Evolutionary conservation across 1,140 invertebrate genomes (phyloP).

Genomic region (Saccostrea cuccullata): DNA sequence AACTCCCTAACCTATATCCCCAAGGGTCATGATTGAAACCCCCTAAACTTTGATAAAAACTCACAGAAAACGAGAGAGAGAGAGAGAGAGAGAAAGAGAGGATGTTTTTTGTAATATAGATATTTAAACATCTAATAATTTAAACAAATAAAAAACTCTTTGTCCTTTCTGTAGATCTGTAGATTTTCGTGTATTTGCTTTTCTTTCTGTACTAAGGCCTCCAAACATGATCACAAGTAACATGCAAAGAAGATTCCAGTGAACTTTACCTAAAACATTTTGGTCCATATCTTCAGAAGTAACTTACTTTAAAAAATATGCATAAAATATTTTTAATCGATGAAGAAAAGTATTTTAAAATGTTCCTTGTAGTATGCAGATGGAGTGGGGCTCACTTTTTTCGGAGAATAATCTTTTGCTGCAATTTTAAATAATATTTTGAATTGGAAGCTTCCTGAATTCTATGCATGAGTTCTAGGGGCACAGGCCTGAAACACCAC

Average conservation of each 20-base stretch:
- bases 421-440: neutral
- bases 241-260: neutral
- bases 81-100: no score
- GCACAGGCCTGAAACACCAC: neutral
- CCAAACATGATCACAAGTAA: neutral
- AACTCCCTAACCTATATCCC: constrained; percentile 10
- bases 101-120: no score
- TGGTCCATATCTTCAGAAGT: constrained; percentile 11
- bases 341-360: constrained; percentile 16
- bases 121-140: neutral
- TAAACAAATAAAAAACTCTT: constrained; percentile 10
- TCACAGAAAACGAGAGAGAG: neutral
- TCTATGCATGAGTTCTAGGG: neutral
- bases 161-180: constrained; percentile 5
- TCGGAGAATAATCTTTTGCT: neutral
- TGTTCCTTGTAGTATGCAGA: constrained; percentile 4
- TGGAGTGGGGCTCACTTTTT: neutral
- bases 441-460: neutral
- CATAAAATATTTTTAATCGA: constrained; percentile 11
- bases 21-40: constrained; percentile 10
- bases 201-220: constrained; percentile 4
- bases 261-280: neutral
- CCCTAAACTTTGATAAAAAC: constrained; percentile 8
- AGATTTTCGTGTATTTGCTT: constrained; percentile 13
- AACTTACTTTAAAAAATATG: constrained; percentile 2